These are phyloP conservation scores for Olivierus martensii DNA, from an alignment of 1,140 invertebrate genomes.

Conservation along the genomic window DNA sequence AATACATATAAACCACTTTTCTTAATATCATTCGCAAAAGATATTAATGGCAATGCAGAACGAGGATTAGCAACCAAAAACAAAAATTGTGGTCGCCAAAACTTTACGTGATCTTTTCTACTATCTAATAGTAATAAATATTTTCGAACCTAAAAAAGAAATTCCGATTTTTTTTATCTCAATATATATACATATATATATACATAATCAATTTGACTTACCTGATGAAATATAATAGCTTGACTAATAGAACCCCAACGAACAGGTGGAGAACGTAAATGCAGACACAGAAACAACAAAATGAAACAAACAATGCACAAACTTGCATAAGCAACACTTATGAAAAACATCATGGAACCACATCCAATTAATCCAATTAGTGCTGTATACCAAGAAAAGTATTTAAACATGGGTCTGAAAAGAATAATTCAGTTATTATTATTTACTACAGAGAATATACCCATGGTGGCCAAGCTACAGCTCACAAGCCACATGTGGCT, in stretches of 20 bases:
- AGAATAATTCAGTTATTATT: conserved; percentile 16
- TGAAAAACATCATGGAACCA: conserved; percentile 87
- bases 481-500: too few relatives aligned
- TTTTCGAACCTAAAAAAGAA: conserved; percentile 60
- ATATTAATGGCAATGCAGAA: conserved; percentile 76
- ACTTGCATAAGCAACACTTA: conserved; percentile 78
- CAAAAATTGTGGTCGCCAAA: conserved; percentile 95
- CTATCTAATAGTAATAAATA: conserved; percentile 90
- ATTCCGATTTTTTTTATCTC: too few relatives aligned
- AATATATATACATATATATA: too few relatives aligned
- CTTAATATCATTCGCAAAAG: conserved; percentile 97
- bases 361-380: conserved; percentile 74
- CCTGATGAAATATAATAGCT: conserved; percentile 97
- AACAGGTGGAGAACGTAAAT: conserved; percentile 78
- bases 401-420: conserved; percentile 85
- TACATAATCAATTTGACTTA: conserved; percentile 22
- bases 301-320: conserved; percentile 76
- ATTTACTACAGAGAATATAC: conserved; percentile 9
- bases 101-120: conserved; percentile 95
- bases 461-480: too few relatives aligned
- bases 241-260: conserved; percentile 97
- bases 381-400: conserved; percentile 90
- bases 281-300: conserved; percentile 67
- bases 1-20: conserved; percentile 93
- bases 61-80: conserved; percentile 82